Evolutionary conservation across 1,140 invertebrate genomes (phyloP), one percentile per base, ranked within the genome.

Genomic region (Pissodes strobi): DNA sequence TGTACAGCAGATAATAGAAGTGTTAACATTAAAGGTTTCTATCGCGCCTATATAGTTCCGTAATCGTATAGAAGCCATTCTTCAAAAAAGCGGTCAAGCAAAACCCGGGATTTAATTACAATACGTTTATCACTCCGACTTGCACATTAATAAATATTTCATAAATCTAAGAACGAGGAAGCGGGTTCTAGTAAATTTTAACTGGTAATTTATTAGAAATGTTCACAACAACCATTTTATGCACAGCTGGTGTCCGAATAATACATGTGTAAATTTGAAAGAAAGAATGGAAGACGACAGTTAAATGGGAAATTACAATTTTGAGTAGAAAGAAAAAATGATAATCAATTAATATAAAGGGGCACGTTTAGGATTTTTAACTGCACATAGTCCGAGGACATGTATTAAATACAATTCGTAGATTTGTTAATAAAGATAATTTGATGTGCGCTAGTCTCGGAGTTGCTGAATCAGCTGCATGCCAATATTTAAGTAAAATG

Each of bases 141-240:
- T 17, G 30, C 10, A 25, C 27, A 48, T 48, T 34, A 48, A 48
- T 48, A 59, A 59, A 43, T 48, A 59, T 48, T 59, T 27, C 56
- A 59, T 59, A 59, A 59, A 59, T 59, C 41, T 38, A 48, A 10
- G 41, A 59, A 59, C 38, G 56, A 59, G 56, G 56, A 46, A 59
- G 56, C 56, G 41, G 43, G 41, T 21, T 48, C 25, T 59, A 23
- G 15, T 59, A 48, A 59, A 48, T 59, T 59, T 59, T 38, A 46
- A 34, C 25, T 39, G 13, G 56, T 48, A 59, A 59, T 59, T 59
- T 59, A 59, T 59, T 46, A 21, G 41, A 59, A 53, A 59, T 59
- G 56, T 59, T 59, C 56, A 59, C 56, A 59, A 59, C 56, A 59
- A 59, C 56, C 18, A 59, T 59, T 59, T 59, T 46, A 37, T 48